phyloP scores from a whole-genome alignment of 1,140 invertebrate species.

The Microplitis demolitor region DNA sequence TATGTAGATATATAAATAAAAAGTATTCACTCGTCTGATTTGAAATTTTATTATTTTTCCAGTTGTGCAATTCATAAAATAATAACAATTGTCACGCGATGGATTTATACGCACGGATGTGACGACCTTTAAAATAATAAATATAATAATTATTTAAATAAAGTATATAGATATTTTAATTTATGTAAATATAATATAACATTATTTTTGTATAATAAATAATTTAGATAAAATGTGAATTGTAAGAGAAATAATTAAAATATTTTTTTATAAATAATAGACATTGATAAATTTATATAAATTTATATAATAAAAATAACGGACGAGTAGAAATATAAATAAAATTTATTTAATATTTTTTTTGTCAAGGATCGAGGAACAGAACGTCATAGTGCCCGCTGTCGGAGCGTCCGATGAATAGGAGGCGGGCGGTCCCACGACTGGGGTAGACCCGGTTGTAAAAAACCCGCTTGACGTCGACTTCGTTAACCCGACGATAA shows the following conservation, averaged over 20 bases:
- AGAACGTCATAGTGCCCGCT: constrained; percentile 52
- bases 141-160: neutral
- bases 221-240: no score
- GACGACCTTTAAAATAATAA: constrained; percentile 32
- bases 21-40: neutral
- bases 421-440: constrained; percentile 41
- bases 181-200: constrained; percentile 1
- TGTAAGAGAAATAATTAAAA: neutral
- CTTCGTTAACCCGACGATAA: constrained; percentile 40
- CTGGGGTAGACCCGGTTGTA: constrained; percentile 35
- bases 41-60: constrained; percentile 30
- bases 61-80: constrained; percentile 44
- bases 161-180: constrained; percentile 1
- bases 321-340: constrained; percentile 2
- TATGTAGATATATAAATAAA: neutral
- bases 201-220: no score
- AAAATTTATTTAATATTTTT: neutral
- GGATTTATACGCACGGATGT: constrained; percentile 39
- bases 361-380: constrained; percentile 25
- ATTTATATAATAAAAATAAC: no score
- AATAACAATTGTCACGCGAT: constrained; percentile 48
- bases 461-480: constrained; percentile 44
- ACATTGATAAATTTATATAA: neutral
- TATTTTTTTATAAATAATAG: neutral
- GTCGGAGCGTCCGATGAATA: constrained; percentile 49